Conservation (phyloP, 2,113 vertebrate species). For the Boulengeromyrus knoepffleri region DNA sequence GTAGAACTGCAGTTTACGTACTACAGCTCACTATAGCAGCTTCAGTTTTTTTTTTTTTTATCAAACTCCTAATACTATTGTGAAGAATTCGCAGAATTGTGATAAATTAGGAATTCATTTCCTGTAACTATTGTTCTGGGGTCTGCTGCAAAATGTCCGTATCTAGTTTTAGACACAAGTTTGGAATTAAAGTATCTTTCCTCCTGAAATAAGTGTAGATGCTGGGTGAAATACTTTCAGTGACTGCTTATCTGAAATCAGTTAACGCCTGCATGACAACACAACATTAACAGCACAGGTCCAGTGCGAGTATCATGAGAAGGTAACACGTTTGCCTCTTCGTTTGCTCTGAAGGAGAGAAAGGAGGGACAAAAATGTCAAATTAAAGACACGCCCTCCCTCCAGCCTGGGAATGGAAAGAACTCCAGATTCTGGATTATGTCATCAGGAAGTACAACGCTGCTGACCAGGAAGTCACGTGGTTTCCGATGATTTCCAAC, state of each 20-base stretch:
- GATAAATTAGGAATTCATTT: not conserved
- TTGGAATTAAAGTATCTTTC: not conserved
- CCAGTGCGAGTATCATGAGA: not conserved
- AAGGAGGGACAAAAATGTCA: not conserved
- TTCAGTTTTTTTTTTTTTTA: not conserved
- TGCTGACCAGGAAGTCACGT: not conserved
- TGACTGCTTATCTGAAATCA: not conserved
- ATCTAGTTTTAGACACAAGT: not conserved
- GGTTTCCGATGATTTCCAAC: not conserved
- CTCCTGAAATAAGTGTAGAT: not conserved
- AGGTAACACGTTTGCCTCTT: not conserved
- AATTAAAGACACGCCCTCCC: not conserved
- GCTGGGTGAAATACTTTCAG: not conserved
- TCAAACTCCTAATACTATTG: not conserved
- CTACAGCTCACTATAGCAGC: not conserved
- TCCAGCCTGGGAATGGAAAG: not conserved
- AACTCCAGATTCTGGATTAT: not conserved
- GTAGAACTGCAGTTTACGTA: not conserved
- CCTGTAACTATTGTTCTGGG: not conserved
- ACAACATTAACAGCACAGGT: not conserved
- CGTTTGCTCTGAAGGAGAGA: not conserved
- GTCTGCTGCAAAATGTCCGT: not conserved
- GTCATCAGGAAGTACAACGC: not conserved
- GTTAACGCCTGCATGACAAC: not conserved
- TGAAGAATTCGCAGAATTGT: not conserved